phyloP scores from a whole-genome alignment of 2,113 vertebrate species.

The Rissa tridactyla region DNA sequence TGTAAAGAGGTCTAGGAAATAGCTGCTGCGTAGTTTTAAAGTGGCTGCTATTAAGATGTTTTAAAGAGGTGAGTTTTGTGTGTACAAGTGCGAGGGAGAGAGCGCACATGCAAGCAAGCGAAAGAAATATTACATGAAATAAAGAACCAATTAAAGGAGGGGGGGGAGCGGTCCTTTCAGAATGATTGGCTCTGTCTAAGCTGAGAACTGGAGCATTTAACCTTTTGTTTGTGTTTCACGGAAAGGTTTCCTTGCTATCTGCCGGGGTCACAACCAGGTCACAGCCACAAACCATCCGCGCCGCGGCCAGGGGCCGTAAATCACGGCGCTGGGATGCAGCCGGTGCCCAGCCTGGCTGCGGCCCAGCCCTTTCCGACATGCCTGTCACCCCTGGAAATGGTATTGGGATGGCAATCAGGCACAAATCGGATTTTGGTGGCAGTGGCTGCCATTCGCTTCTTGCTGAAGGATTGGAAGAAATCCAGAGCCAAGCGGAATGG shows the following conservation, averaged over 20 bases:
- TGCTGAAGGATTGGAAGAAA: background rate
- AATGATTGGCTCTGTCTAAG: slow-evolving; percentile 70
- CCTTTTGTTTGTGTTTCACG: slow-evolving; percentile 80
- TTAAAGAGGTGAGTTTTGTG: background rate
- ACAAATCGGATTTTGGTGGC: background rate
- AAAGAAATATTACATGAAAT: slow-evolving; percentile 13
- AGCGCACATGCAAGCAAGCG: fast-evolving
- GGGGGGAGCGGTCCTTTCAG: slow-evolving; percentile 33
- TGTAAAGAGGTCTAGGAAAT: background rate
- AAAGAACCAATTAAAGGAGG: slow-evolving; percentile 36
- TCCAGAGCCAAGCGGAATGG: background rate
- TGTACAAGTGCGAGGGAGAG: background rate
- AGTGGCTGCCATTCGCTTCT: background rate
- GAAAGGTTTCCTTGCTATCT: slow-evolving; percentile 77
- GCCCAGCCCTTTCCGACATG: slow-evolving; percentile 1
- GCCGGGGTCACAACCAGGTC: slow-evolving; percentile 82
- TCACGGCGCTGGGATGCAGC: slow-evolving; percentile 59
- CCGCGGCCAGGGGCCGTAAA: slow-evolving; percentile 72
- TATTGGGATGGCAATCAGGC: background rate
- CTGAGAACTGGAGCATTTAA: slow-evolving; percentile 68
- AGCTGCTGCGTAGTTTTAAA: background rate
- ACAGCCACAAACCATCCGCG: slow-evolving; percentile 76
- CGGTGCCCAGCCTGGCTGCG: background rate
- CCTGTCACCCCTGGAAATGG: slow-evolving; percentile 28
- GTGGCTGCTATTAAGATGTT: background rate